Evolutionary conservation across 2,113 vertebrate genomes (phyloP).

Genomic region (Hoplias malabaricus): DNA sequence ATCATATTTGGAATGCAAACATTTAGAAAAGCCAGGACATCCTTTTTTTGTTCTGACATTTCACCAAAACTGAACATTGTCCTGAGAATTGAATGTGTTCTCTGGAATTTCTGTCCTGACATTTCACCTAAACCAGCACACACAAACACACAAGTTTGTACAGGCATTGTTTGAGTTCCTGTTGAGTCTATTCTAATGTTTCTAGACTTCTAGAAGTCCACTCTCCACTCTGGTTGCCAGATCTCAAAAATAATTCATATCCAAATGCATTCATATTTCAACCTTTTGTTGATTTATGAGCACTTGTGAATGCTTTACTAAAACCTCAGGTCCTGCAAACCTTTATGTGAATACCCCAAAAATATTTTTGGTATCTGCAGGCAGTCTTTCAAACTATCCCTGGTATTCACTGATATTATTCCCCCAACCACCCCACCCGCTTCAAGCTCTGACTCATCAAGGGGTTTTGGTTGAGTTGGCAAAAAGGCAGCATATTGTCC

Average conservation of each 20-base stretch:
- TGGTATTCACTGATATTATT: conserved; percentile 37
- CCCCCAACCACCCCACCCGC: conserved; percentile 16
- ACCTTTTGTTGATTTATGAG: conserved; percentile 27
- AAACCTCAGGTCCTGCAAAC: conserved; percentile 25
- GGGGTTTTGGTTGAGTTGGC: conserved; percentile 40
- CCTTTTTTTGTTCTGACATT: no score
- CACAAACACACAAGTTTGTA: conserved; percentile 1
- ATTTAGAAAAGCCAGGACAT: no score
- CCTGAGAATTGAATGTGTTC: no score
- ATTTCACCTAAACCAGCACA: conserved; percentile 22
- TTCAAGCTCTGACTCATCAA: conserved; percentile 8
- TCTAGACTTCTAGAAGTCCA: conserved; percentile 22
- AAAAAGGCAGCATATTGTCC: conserved; percentile 47
- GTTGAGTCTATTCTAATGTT: conserved; percentile 37
- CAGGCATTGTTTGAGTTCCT: conserved; percentile 22
- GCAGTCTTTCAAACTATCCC: conserved; percentile 27
- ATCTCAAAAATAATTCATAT: conserved; percentile 34
- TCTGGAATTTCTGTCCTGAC: no score
- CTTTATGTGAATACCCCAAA: conserved; percentile 30
- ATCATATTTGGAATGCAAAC: no score
- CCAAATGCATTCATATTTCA: conserved; percentile 1
- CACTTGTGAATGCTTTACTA: background rate
- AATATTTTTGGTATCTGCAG: conserved; percentile 42
- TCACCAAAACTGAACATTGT: no score
- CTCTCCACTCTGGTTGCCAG: conserved; percentile 14